A percentile compares a stretch with the other conserved stretches of the same genome.
phyloP scores from a whole-genome alignment of 2,888 invertebrate species.

The Deilephila elpenor region DNA sequence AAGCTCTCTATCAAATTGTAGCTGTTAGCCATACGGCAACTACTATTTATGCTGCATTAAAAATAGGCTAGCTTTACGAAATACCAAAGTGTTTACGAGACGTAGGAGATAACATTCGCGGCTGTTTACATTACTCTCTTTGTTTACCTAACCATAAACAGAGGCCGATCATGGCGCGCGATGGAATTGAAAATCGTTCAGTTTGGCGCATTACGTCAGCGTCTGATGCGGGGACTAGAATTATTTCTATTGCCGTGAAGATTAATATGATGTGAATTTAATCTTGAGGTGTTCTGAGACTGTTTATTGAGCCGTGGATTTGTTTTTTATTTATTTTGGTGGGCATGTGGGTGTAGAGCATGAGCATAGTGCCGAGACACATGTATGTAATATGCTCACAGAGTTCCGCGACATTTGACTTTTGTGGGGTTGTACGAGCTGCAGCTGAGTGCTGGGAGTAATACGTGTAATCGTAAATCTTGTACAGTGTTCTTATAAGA shows the following conservation, averaged over 20 bases:
- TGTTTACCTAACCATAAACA: conserved; percentile 53
- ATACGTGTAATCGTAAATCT: background rate
- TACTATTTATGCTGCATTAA: conserved; percentile 33
- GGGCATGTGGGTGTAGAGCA: background rate
- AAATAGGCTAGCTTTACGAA: conserved; percentile 55
- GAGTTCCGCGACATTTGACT: background rate
- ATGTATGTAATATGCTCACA: background rate
- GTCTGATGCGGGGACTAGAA: conserved; percentile 7
- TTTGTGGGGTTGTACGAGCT: too few relatives aligned
- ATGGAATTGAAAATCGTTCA: conserved; percentile 20
- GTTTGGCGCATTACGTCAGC: conserved; percentile 7
- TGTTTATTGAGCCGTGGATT: background rate
- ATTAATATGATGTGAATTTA: conserved; percentile 24
- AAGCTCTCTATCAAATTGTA: conserved; percentile 14
- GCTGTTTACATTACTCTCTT: conserved; percentile 54
- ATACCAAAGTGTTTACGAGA: conserved; percentile 52
- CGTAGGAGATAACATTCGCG: conserved; percentile 43
- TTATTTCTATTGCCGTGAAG: conserved; percentile 22
- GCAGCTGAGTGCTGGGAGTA: too few relatives aligned
- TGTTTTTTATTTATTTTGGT: conserved; percentile 10
- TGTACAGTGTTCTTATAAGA: background rate
- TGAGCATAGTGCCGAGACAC: background rate
- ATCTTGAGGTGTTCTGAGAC: conserved; percentile 12
- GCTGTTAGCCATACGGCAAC: conserved; percentile 14
- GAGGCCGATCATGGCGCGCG: conserved; percentile 23